Percentiles rank a stretch among this genome's conserved stretches.
Conservation (phyloP, 2,888 invertebrate species). For the Agrochola litura region DNA sequence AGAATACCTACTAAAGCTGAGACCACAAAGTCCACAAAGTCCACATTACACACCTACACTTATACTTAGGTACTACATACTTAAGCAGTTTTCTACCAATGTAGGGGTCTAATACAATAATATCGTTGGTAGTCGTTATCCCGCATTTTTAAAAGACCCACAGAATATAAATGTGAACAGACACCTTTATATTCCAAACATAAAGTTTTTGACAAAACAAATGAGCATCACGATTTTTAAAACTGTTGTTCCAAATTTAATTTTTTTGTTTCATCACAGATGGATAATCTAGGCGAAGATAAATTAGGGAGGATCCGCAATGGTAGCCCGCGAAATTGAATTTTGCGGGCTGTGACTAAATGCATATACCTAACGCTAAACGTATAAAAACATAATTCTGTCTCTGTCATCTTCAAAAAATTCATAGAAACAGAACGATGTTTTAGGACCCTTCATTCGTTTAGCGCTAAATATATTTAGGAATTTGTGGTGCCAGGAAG, state of each 20-base stretch:
- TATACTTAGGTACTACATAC: neutral
- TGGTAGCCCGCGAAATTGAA: too few species aligned
- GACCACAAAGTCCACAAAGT: neutral
- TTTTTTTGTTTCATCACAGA: neutral
- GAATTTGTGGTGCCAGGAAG: neutral
- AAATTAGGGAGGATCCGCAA: neutral
- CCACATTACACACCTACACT: neutral
- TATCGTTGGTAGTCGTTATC: constrained; percentile 51
- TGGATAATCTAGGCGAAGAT: neutral
- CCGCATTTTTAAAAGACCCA: constrained; percentile 47
- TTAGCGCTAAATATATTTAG: neutral
- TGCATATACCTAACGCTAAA: neutral
- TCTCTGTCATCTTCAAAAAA: neutral
- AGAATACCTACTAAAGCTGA: neutral
- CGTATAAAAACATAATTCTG: too few species aligned
- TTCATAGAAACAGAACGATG: neutral
- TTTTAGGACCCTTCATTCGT: neutral
- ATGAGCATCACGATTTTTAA: constrained; percentile 2
- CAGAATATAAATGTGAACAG: constrained; percentile 19
- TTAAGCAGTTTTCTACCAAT: constrained; percentile 2
- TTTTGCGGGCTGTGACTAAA: too few species aligned
- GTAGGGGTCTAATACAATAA: constrained; percentile 8
- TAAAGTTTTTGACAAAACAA: constrained; percentile 1
- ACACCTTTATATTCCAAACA: constrained; percentile 20
- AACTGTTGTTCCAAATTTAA: constrained; percentile 1